Evolutionary conservation across 2,888 invertebrate genomes (phyloP).

Genomic region (Athripsodes cinereus): DNA sequence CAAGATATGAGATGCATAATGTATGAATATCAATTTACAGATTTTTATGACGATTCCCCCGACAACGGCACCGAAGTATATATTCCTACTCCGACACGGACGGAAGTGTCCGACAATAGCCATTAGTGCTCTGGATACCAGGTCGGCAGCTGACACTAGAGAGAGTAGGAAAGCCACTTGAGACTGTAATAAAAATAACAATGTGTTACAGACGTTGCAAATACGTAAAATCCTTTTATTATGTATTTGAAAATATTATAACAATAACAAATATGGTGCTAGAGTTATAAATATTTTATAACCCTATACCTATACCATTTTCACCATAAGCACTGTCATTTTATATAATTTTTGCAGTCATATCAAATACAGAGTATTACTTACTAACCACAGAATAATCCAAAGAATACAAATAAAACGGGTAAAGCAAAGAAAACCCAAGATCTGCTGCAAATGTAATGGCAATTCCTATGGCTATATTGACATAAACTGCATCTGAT

Average conservation of each 20-base stretch:
- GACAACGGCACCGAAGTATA: conserved; percentile 39
- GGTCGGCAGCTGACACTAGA: conserved; percentile 42
- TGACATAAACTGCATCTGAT: conserved; percentile 46
- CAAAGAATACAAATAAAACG: conserved; percentile 13
- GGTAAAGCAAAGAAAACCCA: conserved; percentile 17
- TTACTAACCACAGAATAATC: conserved; percentile 17
- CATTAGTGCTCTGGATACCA: conserved; percentile 39
- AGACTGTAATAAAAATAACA: conserved; percentile 30
- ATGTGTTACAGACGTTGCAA: too few relatives aligned
- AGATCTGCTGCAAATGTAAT: conserved; percentile 50
- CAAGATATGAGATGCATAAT: too few relatives aligned
- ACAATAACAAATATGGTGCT: too few relatives aligned
- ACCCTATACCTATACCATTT: too few relatives aligned
- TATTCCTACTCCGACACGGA: conserved; percentile 37
- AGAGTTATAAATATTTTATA: too few relatives aligned
- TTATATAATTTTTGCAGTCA: too few relatives aligned
- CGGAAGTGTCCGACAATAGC: conserved; percentile 38
- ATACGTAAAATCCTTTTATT: too few relatives aligned
- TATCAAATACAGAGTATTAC: too few relatives aligned
- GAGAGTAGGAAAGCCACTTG: conserved; percentile 43
- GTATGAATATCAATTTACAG: too few relatives aligned
- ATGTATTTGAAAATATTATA: too few relatives aligned
- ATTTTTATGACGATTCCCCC: conserved; percentile 39
- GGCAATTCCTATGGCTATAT: conserved; percentile 52
- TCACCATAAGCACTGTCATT: too few relatives aligned